phyloP scores from a whole-genome alignment of 2,113 vertebrate genomes.

The Amphilophus citrinellus region DNA sequence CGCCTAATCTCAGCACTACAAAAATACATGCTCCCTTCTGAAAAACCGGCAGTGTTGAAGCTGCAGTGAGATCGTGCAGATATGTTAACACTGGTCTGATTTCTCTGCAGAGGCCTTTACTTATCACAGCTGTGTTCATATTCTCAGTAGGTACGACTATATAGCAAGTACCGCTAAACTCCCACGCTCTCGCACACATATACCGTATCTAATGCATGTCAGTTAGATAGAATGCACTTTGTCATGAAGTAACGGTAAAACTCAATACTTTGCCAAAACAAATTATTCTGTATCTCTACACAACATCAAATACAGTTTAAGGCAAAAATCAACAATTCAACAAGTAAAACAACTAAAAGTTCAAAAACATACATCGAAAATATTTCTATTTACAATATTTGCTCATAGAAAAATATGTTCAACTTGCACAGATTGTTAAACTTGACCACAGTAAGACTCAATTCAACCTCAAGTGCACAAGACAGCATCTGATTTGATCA shows the following conservation, averaged over 20 bases:
- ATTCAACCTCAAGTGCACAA: conserved; percentile 48
- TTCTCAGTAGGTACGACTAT: conserved; percentile 51
- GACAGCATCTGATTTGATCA: conserved; percentile 54
- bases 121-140: conserved; percentile 1
- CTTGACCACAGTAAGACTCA: conserved; percentile 51
- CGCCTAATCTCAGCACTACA: conserved; percentile 34
- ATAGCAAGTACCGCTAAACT: conserved; percentile 41
- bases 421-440: conserved; percentile 64
- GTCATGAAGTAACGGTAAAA: conserved; percentile 70
- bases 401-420: conserved; percentile 80
- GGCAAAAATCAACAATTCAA: conserved; percentile 71
- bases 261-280: conserved; percentile 84
- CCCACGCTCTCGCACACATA: conserved; percentile 11
- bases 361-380: conserved; percentile 74
- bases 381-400: conserved; percentile 77
- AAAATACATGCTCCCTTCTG: conserved; percentile 31
- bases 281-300: conserved; percentile 57
- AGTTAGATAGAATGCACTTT: conserved; percentile 77
- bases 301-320: conserved; percentile 74
- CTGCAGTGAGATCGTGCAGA: conserved; percentile 40
- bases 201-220: conserved; percentile 33
- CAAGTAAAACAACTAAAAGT: conserved; percentile 62
- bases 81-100: conserved; percentile 11
- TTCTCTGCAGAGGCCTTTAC: conserved; percentile 15
- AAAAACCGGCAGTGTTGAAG: conserved; percentile 39